phyloP scores from a whole-genome alignment of 2,888 invertebrate genomes.

The Ernsta delagoae region DNA sequence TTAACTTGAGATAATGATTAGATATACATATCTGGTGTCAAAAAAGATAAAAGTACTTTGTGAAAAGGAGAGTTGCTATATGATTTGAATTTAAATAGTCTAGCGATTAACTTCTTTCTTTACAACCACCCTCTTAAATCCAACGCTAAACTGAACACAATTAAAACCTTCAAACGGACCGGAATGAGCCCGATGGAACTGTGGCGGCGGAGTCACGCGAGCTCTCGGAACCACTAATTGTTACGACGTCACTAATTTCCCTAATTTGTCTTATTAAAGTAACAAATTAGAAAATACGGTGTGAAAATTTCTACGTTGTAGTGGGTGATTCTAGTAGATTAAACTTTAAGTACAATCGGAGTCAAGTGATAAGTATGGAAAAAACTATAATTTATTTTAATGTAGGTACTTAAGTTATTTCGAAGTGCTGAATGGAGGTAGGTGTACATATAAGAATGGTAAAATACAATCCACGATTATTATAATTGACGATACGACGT shows the following conservation, averaged over 20 bases:
- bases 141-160: background rate
- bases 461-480: too few relatives aligned
- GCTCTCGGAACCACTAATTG: conserved; percentile 14
- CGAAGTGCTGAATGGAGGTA: too few relatives aligned
- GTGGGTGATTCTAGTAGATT: background rate
- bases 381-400: too few relatives aligned
- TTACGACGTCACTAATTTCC: conserved; percentile 24
- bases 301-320: background rate
- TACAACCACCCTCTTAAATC: background rate
- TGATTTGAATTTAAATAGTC: too few relatives aligned
- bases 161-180: background rate
- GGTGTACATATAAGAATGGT: too few relatives aligned
- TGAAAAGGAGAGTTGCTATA: too few relatives aligned
- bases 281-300: background rate
- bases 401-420: too few relatives aligned
- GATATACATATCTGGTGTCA: too few relatives aligned
- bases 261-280: conserved; percentile 7
- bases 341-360: background rate
- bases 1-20: too few relatives aligned
- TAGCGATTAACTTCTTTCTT: background rate
- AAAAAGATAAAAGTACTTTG: too few relatives aligned
- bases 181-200: background rate
- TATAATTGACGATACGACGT: too few relatives aligned
- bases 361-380: too few relatives aligned
- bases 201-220: conserved; percentile 25